Conservation (phyloP, 2,888 invertebrate genomes). For the Metacarcinus magister region DNA sequence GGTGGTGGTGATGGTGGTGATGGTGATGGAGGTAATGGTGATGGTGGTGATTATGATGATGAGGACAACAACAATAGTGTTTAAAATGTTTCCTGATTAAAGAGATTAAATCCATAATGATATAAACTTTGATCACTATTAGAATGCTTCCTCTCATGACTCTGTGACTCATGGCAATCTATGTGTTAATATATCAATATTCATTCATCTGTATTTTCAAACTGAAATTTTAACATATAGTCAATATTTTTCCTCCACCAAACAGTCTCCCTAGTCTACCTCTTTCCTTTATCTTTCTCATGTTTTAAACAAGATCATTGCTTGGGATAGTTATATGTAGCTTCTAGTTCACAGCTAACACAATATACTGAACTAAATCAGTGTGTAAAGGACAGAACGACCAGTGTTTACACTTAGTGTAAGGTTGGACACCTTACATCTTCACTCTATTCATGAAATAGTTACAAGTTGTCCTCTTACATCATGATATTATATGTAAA, state of each 20-base stretch:
- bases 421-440: neutral
- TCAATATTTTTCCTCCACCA: neutral
- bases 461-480: neutral
- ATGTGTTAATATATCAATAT: neutral
- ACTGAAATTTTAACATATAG: neutral
- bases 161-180: neutral
- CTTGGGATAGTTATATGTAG: neutral
- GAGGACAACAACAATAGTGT: neutral
- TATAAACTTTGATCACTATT: neutral
- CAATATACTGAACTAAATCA: neutral
- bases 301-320: neutral
- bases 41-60: neutral
- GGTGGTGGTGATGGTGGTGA: neutral
- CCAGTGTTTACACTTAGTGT: neutral
- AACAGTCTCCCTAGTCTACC: neutral
- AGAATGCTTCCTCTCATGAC: neutral
- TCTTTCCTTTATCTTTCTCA: neutral
- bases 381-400: neutral
- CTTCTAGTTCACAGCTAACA: neutral
- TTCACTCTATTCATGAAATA: conserved; percentile 27
- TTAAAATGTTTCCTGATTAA: neutral
- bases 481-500: conserved; percentile 27
- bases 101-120: neutral
- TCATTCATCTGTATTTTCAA: neutral
- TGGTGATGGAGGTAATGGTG: neutral